A percentile compares a stretch with the other conserved stretches of the same genome.
Evolutionary conservation across 2,113 vertebrate species (phyloP).

Genomic region (Rattus norvegicus): DNA sequence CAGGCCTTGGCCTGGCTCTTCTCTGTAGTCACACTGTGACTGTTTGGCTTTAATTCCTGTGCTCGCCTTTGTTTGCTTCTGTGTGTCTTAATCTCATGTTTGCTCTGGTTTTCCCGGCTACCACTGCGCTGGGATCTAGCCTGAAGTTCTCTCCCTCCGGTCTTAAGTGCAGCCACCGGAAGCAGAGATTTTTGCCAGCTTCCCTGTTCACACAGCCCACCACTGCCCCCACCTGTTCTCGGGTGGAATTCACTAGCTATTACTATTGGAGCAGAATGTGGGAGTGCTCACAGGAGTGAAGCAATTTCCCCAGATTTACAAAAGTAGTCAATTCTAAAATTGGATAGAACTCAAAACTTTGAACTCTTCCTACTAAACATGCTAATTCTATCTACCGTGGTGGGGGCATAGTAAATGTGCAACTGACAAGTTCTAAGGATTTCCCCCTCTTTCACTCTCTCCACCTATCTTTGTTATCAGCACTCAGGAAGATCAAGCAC

Average conservation of each 20-base stretch:
- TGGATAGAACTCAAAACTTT: not conserved
- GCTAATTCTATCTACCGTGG: not conserved
- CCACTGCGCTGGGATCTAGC: not conserved
- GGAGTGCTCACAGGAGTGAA: not conserved
- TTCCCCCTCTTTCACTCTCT: not conserved
- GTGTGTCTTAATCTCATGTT: not conserved
- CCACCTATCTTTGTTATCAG: not conserved
- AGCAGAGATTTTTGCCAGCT: not conserved
- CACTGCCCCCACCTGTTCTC: constrained; percentile 41
- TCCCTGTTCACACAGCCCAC: not conserved
- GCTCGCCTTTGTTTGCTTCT: not conserved
- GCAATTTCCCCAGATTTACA: not conserved
- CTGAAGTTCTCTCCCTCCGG: not conserved
- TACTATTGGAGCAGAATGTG: not conserved
- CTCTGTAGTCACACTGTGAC: not conserved
- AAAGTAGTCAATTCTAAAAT: constrained; percentile 2
- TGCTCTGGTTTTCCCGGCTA: not conserved
- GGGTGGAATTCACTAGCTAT: constrained; percentile 2
- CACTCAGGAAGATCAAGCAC: not conserved
- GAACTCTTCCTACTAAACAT: not conserved
- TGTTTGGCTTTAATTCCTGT: not conserved
- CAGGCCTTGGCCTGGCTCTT: not conserved
- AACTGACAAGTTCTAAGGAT: not conserved
- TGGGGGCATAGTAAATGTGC: not conserved
- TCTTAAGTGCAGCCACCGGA: not conserved